Percentiles rank a stretch among this genome's conserved stretches.
phyloP scores from a whole-genome alignment of 2,113 vertebrate genomes.

The Hyla sarda region DNA sequence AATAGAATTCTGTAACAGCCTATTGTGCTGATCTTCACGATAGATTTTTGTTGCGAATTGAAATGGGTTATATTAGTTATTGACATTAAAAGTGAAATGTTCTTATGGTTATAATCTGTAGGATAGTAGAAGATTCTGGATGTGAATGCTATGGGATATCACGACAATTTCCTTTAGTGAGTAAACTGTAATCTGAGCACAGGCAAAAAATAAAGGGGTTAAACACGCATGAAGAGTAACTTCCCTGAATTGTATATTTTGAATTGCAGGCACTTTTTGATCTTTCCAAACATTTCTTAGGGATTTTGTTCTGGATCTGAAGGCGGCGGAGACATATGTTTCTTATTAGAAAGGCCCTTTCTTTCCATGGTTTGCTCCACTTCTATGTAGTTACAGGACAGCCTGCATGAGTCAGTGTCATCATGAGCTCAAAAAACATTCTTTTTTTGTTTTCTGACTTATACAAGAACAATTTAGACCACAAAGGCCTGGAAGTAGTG shows the following conservation, averaged over 20 bases:
- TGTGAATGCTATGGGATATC: not conserved
- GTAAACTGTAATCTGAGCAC: not conserved
- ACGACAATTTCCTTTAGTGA: not conserved
- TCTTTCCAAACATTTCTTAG: constrained; percentile 17
- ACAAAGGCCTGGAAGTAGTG: not conserved
- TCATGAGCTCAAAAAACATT: not conserved
- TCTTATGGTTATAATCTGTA: too few relatives aligned
- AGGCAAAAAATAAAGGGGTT: not conserved
- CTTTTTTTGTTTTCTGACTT: constrained; percentile 31
- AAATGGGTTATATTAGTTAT: too few relatives aligned
- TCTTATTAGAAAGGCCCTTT: constrained; percentile 5
- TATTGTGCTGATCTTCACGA: too few relatives aligned
- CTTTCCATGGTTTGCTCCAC: not conserved
- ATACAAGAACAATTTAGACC: not conserved
- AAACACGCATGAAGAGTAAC: not conserved
- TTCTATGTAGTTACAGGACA: constrained; percentile 17
- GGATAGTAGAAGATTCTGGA: too few relatives aligned
- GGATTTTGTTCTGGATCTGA: constrained; percentile 10
- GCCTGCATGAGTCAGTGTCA: constrained; percentile 22
- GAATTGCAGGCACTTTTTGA: constrained; percentile 14
- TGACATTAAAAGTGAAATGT: too few relatives aligned
- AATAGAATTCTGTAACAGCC: too few relatives aligned
- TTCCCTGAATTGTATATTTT: not conserved
- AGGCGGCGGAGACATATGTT: constrained; percentile 42
- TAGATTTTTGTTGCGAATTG: too few relatives aligned